Evolutionary conservation across 2,888 invertebrate species (phyloP).

Genomic region (Cancer borealis): DNA sequence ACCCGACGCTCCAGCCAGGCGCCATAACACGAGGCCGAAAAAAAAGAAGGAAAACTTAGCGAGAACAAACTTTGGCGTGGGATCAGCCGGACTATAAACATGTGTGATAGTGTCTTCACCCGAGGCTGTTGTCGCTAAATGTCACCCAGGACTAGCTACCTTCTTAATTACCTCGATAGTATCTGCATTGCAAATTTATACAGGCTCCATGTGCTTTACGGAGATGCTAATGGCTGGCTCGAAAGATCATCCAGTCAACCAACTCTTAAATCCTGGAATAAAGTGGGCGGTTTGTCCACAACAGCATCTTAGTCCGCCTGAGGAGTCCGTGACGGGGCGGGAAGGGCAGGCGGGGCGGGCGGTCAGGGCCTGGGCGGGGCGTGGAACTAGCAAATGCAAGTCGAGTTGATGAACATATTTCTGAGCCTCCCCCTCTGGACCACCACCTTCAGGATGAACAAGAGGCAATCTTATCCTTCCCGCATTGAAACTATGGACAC

Average conservation of each 20-base stretch:
- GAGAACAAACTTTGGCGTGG: slow-evolving; percentile 67
- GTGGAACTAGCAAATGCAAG: background rate
- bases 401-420: background rate
- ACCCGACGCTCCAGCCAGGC: background rate
- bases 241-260: slow-evolving; percentile 63
- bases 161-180: slow-evolving; percentile 72
- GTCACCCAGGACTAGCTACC: slow-evolving; percentile 71
- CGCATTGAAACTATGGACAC: background rate
- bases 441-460: background rate
- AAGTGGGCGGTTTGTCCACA: slow-evolving; percentile 67
- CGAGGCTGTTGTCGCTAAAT: slow-evolving; percentile 73
- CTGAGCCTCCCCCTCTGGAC: background rate
- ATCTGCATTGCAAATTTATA: slow-evolving; percentile 74
- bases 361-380: background rate
- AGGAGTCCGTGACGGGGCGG: slow-evolving; percentile 18
- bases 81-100: slow-evolving; percentile 67
- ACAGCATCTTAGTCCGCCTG: slow-evolving; percentile 55
- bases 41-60: slow-evolving; percentile 55
- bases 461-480: background rate
- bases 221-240: slow-evolving; percentile 69
- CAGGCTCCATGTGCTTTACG: slow-evolving; percentile 70
- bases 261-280: slow-evolving; percentile 67
- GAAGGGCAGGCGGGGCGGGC: background rate
- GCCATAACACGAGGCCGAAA: background rate
- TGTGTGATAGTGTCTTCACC: slow-evolving; percentile 66